These are phyloP conservation scores for Brachypteracias leptosomus DNA, from an alignment of 2,113 vertebrate genomes.

Conservation along the genomic window DNA sequence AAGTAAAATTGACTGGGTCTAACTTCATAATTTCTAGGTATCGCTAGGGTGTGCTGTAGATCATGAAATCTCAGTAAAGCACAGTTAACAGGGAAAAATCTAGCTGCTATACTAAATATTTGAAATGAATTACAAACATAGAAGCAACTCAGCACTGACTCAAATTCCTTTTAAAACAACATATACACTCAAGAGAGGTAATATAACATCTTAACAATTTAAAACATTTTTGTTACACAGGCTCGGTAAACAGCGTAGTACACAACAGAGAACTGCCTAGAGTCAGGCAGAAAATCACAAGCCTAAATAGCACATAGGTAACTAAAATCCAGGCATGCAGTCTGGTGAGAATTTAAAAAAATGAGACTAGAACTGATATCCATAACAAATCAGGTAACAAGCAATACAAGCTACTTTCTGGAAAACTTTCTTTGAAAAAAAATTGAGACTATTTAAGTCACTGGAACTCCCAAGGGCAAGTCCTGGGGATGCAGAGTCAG, in stretches of 20 bases:
- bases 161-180: neutral
- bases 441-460: neutral
- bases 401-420: neutral
- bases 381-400: neutral
- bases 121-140: slow-evolving; percentile 23
- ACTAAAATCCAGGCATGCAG: neutral
- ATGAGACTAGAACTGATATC: neutral
- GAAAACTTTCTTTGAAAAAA: neutral
- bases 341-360: neutral
- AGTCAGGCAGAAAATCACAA: neutral
- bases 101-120: neutral
- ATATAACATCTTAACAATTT: neutral
- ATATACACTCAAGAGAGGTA: neutral
- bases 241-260: neutral
- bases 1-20: neutral
- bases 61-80: slow-evolving; percentile 51
- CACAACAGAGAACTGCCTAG: neutral
- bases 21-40: slow-evolving; percentile 22
- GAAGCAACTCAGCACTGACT: neutral
- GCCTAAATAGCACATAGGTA: neutral
- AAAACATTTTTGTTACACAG: neutral
- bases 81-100: neutral
- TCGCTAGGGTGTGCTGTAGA: slow-evolving; percentile 74
- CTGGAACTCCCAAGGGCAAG: neutral
- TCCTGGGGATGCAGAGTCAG: neutral